Base-by-base conservation (phyloP, 2,888 invertebrate species). In the Automeris io region DNA sequence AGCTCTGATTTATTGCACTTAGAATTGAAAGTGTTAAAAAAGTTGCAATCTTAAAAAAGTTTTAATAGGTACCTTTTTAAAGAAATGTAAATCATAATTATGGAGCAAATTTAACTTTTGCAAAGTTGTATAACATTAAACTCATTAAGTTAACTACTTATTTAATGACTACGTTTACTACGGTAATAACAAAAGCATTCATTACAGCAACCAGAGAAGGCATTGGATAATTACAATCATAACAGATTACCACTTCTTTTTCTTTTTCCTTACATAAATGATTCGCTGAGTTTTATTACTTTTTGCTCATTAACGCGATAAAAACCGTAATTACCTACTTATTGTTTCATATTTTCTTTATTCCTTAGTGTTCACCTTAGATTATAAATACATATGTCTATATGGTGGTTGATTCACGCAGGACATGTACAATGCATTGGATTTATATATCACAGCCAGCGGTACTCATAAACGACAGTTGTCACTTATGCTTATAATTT, bases 41-140 rank as follows among this genome's bases (percentile, higher is more conserved):
- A 81, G 82, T 83, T 79, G 80, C 80, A 82, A 83, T 82, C 82
- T 78, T 71, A 81, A 82, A 85, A 83, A 85, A 85, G 74, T 86
- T 86, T 86, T 85, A 85, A 85, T 86, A 82, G 82, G 76, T 70
- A 78, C 74, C 79, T 80, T 79, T 76, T 83, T 83, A 85, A 81
- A 81, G 80, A 77, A 74, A 74, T 78, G 78, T 85, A 83, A 85
- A 85, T 85, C 81, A 83, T 70, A 73, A 69, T 67, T 70, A 68
- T 70, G 66, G 69, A 73, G 61, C 64, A 55, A 67, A 70, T 70
- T 75, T 65, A 74, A 78, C 71, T 80, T 73, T 68, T 40, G 57
- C 65, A 66, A 80, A 79, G 68, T 81, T 72, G 69, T 68, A 67
- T 70, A 71, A 68, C 70, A 68, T 77, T 75, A 65, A 70, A 60